phyloP scores from a whole-genome alignment of 2,888 invertebrate genomes.

The Tetropium fuscum region DNA sequence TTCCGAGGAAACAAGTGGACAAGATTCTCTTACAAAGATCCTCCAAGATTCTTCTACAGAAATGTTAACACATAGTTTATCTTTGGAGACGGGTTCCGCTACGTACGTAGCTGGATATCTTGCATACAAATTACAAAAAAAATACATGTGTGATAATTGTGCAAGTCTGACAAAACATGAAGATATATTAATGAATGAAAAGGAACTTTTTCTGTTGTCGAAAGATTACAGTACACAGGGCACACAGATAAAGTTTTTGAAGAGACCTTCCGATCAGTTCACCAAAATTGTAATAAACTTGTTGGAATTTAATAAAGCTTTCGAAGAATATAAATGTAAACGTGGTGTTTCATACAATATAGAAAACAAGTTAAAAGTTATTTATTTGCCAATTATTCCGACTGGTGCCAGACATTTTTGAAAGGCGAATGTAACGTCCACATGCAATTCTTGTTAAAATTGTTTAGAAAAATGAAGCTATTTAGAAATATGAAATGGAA shows the following conservation, averaged over 20 bases:
- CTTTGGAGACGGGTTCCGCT: constrained; percentile 1
- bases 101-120: constrained; percentile 4
- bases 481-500: constrained; percentile 2
- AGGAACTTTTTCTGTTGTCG: background rate
- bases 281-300: background rate
- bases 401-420: background rate
- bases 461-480: constrained; percentile 5
- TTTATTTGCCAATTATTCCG: background rate
- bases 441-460: background rate
- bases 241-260: background rate
- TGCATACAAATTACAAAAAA: background rate
- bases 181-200: background rate
- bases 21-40: too few species aligned
- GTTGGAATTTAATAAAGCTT: background rate
- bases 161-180: background rate
- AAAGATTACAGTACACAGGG: background rate
- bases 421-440: background rate
- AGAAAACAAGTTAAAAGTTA: background rate
- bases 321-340: background rate
- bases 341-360: background rate
- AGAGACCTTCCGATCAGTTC: background rate
- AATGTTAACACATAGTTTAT: background rate
- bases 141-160: background rate
- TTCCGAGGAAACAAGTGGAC: too few species aligned
- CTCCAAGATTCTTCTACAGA: background rate